A percentile compares a stretch with the other conserved stretches of the same genome.
Conservation (phyloP, 2,888 invertebrate genomes). For the Trissolcus japonicus region DNA sequence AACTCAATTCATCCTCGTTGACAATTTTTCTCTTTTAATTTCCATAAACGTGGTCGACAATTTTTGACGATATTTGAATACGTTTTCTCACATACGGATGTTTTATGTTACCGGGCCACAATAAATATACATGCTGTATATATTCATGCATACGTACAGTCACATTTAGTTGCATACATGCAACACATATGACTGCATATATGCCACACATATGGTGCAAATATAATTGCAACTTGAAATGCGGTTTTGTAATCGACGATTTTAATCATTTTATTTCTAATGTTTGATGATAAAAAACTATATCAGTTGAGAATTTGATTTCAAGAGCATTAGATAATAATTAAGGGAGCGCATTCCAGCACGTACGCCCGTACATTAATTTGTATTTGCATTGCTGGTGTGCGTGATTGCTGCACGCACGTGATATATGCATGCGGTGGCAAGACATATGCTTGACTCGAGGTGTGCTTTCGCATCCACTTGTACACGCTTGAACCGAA, state of each 20-base stretch:
- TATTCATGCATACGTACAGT: no score
- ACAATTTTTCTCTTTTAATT: neutral
- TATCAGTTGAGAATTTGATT: slow-evolving; percentile 7
- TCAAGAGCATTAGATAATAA: slow-evolving; percentile 35
- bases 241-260: no score
- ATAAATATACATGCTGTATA: no score
- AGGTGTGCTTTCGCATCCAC: slow-evolving; percentile 49
- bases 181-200: no score
- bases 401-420: slow-evolving; percentile 48
- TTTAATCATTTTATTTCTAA: neutral
- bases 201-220: no score
- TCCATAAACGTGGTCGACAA: slow-evolving; percentile 4
- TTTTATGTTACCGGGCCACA: no score
- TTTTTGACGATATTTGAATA: neutral
- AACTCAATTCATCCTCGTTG: no score
- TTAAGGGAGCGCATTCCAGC: slow-evolving; percentile 10
- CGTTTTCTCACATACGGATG: no score
- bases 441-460: slow-evolving; percentile 47
- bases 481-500: slow-evolving; percentile 45
- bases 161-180: no score
- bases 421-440: slow-evolving; percentile 45
- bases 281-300: neutral
- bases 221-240: no score
- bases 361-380: slow-evolving; percentile 19
- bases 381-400: slow-evolving; percentile 38